Percentiles rank a stretch among this genome's conserved stretches.
phyloP scores from a whole-genome alignment of 2,113 vertebrate species.

The Cervus canadensis region DNA sequence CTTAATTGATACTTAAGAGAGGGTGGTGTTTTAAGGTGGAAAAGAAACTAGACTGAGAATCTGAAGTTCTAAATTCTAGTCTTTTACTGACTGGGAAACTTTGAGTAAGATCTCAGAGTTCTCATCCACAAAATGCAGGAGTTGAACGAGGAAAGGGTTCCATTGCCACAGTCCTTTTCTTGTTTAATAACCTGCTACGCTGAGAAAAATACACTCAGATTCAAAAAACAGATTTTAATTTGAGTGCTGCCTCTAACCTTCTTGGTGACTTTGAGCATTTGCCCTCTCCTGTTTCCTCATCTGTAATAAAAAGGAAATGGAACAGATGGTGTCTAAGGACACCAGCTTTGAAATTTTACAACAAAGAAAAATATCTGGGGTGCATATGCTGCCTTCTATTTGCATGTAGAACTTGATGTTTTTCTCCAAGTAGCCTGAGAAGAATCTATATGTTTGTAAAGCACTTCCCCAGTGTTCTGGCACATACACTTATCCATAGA shows the following conservation, averaged over 20 bases:
- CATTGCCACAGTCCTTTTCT: neutral
- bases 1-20: constrained; percentile 28
- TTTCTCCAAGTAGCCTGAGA: neutral
- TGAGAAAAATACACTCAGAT: neutral
- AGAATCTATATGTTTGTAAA: neutral
- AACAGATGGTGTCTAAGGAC: constrained; percentile 29
- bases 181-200: neutral
- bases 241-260: neutral
- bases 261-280: constrained; percentile 26
- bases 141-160: neutral
- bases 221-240: neutral
- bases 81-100: neutral
- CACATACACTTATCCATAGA: neutral
- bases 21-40: neutral
- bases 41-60: neutral
- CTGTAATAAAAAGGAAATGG: constrained; percentile 50
- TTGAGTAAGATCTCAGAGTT: neutral
- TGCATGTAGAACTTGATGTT: constrained; percentile 13
- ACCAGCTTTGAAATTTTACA: constrained; percentile 45
- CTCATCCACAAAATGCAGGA: neutral
- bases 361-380: constrained; percentile 44
- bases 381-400: neutral
- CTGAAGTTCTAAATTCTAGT: neutral
- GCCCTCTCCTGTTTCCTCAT: constrained; percentile 41
- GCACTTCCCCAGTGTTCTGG: neutral